Evolutionary conservation across 2,113 vertebrate species (phyloP).

Genomic region (Oxyura jamaicensis): DNA sequence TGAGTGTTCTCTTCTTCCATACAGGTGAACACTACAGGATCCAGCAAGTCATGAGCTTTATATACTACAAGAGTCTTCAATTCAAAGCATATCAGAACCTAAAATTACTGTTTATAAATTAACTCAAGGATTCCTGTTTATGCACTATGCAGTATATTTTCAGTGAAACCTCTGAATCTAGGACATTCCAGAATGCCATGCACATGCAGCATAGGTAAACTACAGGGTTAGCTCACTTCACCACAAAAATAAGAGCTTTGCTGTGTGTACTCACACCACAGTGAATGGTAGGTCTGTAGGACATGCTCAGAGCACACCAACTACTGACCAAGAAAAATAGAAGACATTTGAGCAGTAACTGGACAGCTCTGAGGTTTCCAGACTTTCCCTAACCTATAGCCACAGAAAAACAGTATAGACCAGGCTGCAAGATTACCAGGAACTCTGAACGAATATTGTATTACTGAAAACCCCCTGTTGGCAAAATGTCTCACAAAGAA

Average conservation of each 20-base stretch:
- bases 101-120: background rate
- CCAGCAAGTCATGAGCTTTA: background rate
- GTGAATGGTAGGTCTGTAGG: fast-evolving
- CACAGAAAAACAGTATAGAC: background rate
- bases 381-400: background rate
- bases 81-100: background rate
- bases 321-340: fast-evolving
- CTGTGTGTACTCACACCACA: fast-evolving
- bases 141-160: fast-evolving
- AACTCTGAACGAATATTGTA: background rate
- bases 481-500: background rate
- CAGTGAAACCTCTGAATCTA: background rate
- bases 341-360: background rate
- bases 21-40: background rate
- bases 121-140: background rate
- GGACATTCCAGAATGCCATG: background rate
- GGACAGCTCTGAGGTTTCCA: background rate
- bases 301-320: background rate
- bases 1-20: background rate
- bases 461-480: background rate
- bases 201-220: background rate
- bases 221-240: background rate
- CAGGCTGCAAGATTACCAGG: background rate
- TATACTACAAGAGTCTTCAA: background rate
- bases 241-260: background rate